Evolutionary conservation across 1,140 invertebrate genomes (phyloP).

Genomic region (Eufriesea mexicana): DNA sequence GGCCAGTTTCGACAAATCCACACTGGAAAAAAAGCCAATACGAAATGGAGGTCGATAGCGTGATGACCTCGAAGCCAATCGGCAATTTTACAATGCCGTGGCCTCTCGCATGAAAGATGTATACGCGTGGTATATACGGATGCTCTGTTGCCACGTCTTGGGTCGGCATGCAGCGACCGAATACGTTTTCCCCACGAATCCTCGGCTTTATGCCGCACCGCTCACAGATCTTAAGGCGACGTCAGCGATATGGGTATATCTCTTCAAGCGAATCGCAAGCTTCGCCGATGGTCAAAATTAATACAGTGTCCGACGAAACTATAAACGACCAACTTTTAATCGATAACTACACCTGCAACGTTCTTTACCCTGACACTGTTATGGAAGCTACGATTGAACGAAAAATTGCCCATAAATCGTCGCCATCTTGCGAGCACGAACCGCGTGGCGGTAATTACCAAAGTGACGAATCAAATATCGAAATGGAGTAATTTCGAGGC

Average conservation of each 20-base stretch:
- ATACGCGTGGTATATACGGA: slow-evolving; percentile 1
- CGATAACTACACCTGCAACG: not conserved
- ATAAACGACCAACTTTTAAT: not conserved
- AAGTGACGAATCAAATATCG: too few relatives aligned
- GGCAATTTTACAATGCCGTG: slow-evolving; percentile 64
- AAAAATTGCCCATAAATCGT: not conserved
- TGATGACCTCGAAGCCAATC: slow-evolving; percentile 67
- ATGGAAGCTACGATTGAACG: not conserved
- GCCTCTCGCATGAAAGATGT: slow-evolving; percentile 45
- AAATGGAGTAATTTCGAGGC: too few relatives aligned
- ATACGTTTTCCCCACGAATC: slow-evolving; percentile 33
- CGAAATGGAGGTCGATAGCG: slow-evolving; percentile 57
- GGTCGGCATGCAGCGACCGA: slow-evolving; percentile 31
- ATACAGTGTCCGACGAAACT: not conserved
- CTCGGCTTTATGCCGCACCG: not conserved
- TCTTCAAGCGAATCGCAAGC: slow-evolving; percentile 50
- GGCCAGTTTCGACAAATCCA: slow-evolving; percentile 54
- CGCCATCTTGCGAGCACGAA: not conserved
- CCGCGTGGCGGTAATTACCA: too few relatives aligned
- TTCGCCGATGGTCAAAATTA: slow-evolving; percentile 13
- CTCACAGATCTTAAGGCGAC: slow-evolving; percentile 36
- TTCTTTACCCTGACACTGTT: not conserved
- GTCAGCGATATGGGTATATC: slow-evolving; percentile 57
- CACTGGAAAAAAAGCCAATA: slow-evolving; percentile 25
- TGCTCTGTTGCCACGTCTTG: slow-evolving; percentile 56